phyloP scores from a whole-genome alignment of 2,888 invertebrate genomes.

The Lasioglossum villosulum region DNA sequence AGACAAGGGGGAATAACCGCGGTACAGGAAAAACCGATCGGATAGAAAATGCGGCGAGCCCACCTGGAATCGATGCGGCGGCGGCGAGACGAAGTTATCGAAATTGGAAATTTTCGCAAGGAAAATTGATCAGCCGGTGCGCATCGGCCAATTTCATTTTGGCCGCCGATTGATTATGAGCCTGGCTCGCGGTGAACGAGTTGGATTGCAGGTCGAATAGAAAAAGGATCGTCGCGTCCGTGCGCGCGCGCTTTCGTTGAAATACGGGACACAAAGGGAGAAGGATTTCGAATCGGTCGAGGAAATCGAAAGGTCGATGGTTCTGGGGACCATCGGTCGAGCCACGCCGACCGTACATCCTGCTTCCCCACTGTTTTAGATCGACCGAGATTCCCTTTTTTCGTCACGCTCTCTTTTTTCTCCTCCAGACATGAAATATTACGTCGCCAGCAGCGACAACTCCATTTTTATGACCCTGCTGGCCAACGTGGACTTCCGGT shows the following conservation, averaged over 20 bases:
- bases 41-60: background rate
- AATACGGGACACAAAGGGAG: slow-evolving; percentile 47
- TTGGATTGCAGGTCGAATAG: slow-evolving; percentile 41
- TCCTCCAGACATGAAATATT: slow-evolving; percentile 72
- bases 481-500: slow-evolving; percentile 65
- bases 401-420: slow-evolving; percentile 17
- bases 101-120: slow-evolving; percentile 50
- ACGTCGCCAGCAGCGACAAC: slow-evolving; percentile 74
- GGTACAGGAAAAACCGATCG: background rate
- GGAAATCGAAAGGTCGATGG: slow-evolving; percentile 57
- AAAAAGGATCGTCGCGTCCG: slow-evolving; percentile 25
- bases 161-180: slow-evolving; percentile 47
- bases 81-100: slow-evolving; percentile 25
- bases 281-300: slow-evolving; percentile 29
- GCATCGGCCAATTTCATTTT: slow-evolving; percentile 34
- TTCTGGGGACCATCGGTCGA: slow-evolving; percentile 12
- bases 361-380: slow-evolving; percentile 39
- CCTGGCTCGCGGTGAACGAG: slow-evolving; percentile 34
- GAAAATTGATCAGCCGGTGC: slow-evolving; percentile 36
- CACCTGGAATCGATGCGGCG: background rate
- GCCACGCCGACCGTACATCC: slow-evolving; percentile 4
- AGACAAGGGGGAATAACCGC: background rate
- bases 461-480: slow-evolving; percentile 70
- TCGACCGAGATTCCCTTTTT: slow-evolving; percentile 28
- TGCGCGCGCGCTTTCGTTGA: slow-evolving; percentile 18